phyloP scores from a whole-genome alignment of 2,888 invertebrate genomes.

The Euzophera pinguis region DNA sequence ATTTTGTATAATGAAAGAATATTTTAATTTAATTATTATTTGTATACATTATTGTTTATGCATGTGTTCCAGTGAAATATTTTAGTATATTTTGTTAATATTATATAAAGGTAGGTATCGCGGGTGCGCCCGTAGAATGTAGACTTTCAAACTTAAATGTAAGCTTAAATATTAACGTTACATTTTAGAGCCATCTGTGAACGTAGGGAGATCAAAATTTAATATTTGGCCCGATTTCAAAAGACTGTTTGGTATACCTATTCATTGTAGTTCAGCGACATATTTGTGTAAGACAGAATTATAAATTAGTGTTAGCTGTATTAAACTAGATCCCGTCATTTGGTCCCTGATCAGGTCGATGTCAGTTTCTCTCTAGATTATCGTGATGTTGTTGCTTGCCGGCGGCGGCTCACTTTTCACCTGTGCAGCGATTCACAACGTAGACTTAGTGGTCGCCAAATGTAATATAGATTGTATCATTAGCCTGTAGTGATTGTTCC shows the following conservation, averaged over 20 bases:
- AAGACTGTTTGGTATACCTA: constrained; percentile 86
- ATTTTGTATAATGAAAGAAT: constrained; percentile 55
- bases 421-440: constrained; percentile 56
- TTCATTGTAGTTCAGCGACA: constrained; percentile 67
- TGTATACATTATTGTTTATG: constrained; percentile 46
- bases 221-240: constrained; percentile 83
- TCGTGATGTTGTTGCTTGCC: constrained; percentile 50
- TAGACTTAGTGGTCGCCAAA: constrained; percentile 77
- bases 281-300: constrained; percentile 56
- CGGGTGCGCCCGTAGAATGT: constrained; percentile 27
- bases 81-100: constrained; percentile 33
- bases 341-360: constrained; percentile 48
- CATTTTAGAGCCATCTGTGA: constrained; percentile 67
- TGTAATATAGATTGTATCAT: constrained; percentile 73
- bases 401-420: constrained; percentile 33
- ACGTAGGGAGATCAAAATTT: constrained; percentile 74
- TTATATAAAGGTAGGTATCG: constrained; percentile 22
- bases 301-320: constrained; percentile 54
- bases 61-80: constrained; percentile 43
- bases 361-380: constrained; percentile 55
- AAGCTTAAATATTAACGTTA: constrained; percentile 54
- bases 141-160: constrained; percentile 46
- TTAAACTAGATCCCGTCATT: constrained; percentile 47
- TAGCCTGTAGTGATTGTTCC: constrained; percentile 77
- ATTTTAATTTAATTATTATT: constrained; percentile 40